Percentiles rank a stretch among this genome's conserved stretches.
Evolutionary conservation across 1,140 invertebrate species (phyloP).

Genomic region (Drepana arcuata): DNA sequence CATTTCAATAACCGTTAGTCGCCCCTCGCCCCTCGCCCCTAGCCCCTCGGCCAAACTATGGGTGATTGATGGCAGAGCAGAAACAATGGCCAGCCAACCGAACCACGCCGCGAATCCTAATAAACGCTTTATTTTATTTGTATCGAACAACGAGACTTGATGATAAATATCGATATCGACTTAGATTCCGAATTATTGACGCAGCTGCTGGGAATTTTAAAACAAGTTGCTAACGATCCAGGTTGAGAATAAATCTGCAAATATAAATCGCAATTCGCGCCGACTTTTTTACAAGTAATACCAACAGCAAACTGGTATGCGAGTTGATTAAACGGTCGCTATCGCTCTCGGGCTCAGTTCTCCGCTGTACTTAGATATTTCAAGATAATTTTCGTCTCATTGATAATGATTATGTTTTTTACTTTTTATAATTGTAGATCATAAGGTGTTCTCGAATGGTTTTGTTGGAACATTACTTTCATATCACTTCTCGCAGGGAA

Average conservation of each 20-base stretch:
- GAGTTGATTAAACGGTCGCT: no score
- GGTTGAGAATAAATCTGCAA: constrained; percentile 8
- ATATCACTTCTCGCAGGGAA: no score
- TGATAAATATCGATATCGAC: constrained; percentile 58
- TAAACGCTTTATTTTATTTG: constrained; percentile 70
- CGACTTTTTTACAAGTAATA: no score
- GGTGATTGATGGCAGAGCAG: constrained; percentile 62
- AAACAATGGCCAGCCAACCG: constrained; percentile 61
- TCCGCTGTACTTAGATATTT: no score
- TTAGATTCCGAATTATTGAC: constrained; percentile 46
- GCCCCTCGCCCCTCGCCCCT: constrained; percentile 22
- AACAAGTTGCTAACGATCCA: constrained; percentile 13
- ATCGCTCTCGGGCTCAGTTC: no score
- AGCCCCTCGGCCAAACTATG: constrained; percentile 31
- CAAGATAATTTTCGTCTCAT: no score
- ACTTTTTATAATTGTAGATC: no score
- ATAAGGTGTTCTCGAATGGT: no score
- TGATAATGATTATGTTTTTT: no score
- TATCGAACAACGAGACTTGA: constrained; percentile 52
- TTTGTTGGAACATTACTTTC: no score
- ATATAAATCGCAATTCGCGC: background rate
- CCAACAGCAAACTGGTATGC: no score
- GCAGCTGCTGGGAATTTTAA: constrained; percentile 41
- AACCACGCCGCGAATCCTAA: constrained; percentile 65
- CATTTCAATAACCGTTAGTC: constrained; percentile 71